phyloP scores from a whole-genome alignment of 2,797 vertebrate genomes.

The Rachycentron canadum region DNA sequence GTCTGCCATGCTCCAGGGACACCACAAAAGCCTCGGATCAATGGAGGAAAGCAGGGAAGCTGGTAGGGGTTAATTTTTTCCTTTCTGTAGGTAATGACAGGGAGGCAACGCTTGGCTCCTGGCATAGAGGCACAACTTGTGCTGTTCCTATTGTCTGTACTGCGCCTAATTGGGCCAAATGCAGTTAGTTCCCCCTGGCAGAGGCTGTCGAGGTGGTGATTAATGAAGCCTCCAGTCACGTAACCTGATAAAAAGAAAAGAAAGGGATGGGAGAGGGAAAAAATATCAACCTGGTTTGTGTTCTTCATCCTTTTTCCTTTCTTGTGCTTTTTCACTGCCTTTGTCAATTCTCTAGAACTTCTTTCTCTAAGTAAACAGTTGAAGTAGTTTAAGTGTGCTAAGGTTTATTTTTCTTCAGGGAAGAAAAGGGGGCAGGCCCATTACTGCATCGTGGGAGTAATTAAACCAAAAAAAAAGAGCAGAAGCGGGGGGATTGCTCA shows the following conservation, averaged over 20 bases:
- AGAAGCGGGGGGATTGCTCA: conserved; percentile 25
- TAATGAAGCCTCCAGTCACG: conserved; percentile 87
- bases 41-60: conserved; percentile 86
- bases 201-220: conserved; percentile 86
- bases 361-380: conserved; percentile 76
- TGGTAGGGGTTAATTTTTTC: conserved; percentile 88
- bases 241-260: conserved; percentile 84
- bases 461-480: conserved; percentile 44
- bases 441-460: conserved; percentile 63
- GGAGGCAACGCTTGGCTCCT: conserved; percentile 81
- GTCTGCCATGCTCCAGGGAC: conserved; percentile 88
- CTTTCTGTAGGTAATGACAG: conserved; percentile 88
- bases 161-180: conserved; percentile 87
- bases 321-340: conserved; percentile 74
- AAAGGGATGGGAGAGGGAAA: conserved; percentile 67
- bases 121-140: conserved; percentile 84
- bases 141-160: conserved; percentile 87
- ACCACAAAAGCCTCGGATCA: conserved; percentile 88
- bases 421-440: conserved; percentile 35
- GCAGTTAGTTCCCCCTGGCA: conserved; percentile 86
- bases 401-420: conserved; percentile 61
- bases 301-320: conserved; percentile 71
- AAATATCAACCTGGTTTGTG: conserved; percentile 78
- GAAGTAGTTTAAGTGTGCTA: conserved; percentile 71
- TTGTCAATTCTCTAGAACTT: conserved; percentile 68